Evolutionary conservation across 2,888 invertebrate genomes (phyloP), one percentile per base, ranked within the genome.

Genomic region (Nephrocerus scutellatus): DNA sequence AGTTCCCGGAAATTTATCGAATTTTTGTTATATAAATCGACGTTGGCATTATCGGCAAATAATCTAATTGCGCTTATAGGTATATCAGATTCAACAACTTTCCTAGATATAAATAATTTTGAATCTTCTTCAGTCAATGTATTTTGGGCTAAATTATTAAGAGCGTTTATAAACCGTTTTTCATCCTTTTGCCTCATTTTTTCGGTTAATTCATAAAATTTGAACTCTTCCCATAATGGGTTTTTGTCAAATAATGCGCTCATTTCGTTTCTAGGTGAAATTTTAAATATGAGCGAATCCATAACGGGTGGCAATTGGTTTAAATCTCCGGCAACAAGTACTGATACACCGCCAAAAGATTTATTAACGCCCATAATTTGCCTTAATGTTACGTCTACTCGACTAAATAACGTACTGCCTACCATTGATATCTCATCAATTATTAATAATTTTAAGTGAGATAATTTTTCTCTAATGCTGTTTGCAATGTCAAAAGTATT

Each of bases 341-440:
- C 30, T 16, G 30, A 30, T 5, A 30, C 20, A 4, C 30, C 18
- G 5, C 30, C 6, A 6, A 30, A 30, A 30, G 30, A 20, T 20
- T 30, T 30, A 30, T 30, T 30, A 5, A 30, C 8, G n/a, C 30
- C 30, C 19, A 20, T 16, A 10, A 30, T 30, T 30, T 30, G 30
- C 16, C 30, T 30, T 13, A 30, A 20, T 15, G 15, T 4, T 4
- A 4, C 16, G 14, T 30, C 20, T 15, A 30, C 30, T 18, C n/a
- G 20, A 30, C 18, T 10, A 22, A 22, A 10, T 9, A 22, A 9
- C 8, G 23, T 22, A 9, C 8, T 9, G 23, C 23, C 23, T 4
- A 35, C 35, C 35, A 35, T 35, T 26, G 26, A 35, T 15, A 35
- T 35, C 16, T 35, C 35, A 35, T 35, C 26, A 13, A 35, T 35